These are phyloP conservation scores for Baronia brevicornis DNA, from an alignment of 2,888 invertebrate genomes.

Conservation along the genomic window DNA sequence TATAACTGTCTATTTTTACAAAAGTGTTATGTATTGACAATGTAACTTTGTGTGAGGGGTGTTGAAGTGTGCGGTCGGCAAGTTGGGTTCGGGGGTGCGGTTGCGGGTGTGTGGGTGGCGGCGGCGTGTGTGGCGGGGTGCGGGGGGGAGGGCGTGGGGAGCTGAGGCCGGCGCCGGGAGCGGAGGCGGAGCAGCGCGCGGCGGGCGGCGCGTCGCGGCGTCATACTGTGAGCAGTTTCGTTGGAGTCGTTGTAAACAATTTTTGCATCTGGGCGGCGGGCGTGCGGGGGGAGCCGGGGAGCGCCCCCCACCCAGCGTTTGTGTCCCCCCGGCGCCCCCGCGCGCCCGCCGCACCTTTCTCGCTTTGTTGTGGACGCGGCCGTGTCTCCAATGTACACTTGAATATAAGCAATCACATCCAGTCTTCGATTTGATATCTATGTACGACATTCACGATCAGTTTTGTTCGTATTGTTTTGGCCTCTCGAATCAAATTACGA, in stretches of 20 bases:
- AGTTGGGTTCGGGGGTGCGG: too few relatives aligned
- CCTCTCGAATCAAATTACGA: too few relatives aligned
- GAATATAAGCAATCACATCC: too few relatives aligned
- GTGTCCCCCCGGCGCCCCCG: neutral
- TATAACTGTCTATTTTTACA: too few relatives aligned
- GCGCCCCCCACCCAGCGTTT: neutral
- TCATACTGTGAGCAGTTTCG: constrained; percentile 4
- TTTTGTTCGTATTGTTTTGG: neutral
- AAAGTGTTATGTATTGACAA: too few relatives aligned
- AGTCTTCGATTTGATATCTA: too few relatives aligned
- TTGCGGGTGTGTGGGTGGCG: constrained; percentile 12
- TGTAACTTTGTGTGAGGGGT: too few relatives aligned
- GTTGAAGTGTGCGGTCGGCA: too few relatives aligned
- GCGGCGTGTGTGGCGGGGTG: constrained; percentile 9
- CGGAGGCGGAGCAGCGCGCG: constrained; percentile 10
- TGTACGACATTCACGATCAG: neutral
- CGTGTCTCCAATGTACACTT: too few relatives aligned
- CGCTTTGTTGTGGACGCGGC: too few relatives aligned
- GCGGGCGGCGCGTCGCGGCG: constrained; percentile 4
- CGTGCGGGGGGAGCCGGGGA: constrained; percentile 1
- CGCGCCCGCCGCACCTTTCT: neutral
- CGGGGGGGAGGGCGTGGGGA: constrained; percentile 6
- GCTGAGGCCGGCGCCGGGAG: constrained; percentile 6
- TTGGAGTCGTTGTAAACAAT: constrained; percentile 5
- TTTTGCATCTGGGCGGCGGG: constrained; percentile 6